Conservation (phyloP, 2,888 invertebrate species). For the Heteromurus nitidus region DNA sequence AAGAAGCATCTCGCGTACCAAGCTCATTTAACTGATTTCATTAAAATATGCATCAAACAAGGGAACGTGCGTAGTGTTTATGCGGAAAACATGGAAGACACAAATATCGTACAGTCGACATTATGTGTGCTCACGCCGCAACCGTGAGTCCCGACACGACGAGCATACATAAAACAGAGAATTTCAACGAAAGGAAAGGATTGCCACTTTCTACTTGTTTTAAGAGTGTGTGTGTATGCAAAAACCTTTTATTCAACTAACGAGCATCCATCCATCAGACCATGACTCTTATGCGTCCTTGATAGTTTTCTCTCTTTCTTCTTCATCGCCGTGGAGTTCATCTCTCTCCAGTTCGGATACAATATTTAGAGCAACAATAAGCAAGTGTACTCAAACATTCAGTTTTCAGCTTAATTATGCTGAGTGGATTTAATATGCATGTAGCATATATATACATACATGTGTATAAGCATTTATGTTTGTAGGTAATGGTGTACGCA, state of each 20-base stretch:
- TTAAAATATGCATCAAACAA: constrained; percentile 41
- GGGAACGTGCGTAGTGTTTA: constrained; percentile 3
- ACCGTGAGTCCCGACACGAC: too few species aligned
- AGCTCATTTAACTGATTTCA: constrained; percentile 58
- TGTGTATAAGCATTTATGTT: neutral
- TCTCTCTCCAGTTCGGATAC: neutral
- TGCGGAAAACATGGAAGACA: neutral
- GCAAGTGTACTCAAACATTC: neutral
- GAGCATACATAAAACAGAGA: too few species aligned
- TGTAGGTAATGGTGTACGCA: neutral
- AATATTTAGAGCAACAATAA: too few species aligned
- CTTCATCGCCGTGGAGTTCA: too few species aligned
- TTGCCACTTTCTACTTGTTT: too few species aligned
- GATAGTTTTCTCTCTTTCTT: constrained; percentile 3
- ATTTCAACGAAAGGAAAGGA: too few species aligned
- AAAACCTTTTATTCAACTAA: constrained; percentile 31
- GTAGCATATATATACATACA: neutral
- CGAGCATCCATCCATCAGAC: constrained; percentile 48
- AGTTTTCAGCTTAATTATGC: constrained; percentile 25
- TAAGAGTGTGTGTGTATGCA: constrained; percentile 11
- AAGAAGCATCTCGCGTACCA: constrained; percentile 21
- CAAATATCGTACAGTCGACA: too few species aligned
- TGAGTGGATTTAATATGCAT: constrained; percentile 5
- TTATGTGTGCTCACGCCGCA: constrained; percentile 47
- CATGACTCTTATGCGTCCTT: neutral